Evolutionary conservation across 2,888 invertebrate genomes (phyloP).

Genomic region (Hirtodrosophila alboralis): DNA sequence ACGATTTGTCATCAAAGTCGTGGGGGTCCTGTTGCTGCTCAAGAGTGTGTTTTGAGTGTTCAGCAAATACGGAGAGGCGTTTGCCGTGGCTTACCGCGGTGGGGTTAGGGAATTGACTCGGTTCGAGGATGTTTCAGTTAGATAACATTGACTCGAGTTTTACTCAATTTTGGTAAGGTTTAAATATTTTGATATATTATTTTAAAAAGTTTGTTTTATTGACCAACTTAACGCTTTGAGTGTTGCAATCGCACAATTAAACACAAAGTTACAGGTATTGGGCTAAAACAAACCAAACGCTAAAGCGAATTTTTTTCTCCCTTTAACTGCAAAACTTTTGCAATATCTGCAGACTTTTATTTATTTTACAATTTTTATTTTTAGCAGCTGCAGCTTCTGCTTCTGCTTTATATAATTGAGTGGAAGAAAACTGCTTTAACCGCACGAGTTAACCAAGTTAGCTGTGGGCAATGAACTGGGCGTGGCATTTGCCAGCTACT

Average conservation of each 20-base stretch:
- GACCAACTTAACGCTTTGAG: constrained; percentile 13
- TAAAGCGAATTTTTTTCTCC: constrained; percentile 15
- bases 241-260: no score
- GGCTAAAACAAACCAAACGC: constrained; percentile 20
- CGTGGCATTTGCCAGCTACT: constrained; percentile 4
- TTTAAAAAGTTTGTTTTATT: no score
- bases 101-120: not conserved
- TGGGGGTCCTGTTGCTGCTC: constrained; percentile 22
- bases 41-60: constrained; percentile 52
- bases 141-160: constrained; percentile 21
- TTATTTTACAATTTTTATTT: constrained; percentile 29
- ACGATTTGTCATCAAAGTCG: constrained; percentile 24
- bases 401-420: constrained; percentile 66
- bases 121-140: constrained; percentile 19
- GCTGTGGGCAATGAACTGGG: constrained; percentile 6
- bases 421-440: constrained; percentile 61
- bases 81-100: constrained; percentile 44
- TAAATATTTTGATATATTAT: no score
- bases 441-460: constrained; percentile 54
- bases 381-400: constrained; percentile 45
- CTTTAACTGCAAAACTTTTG: constrained; percentile 43
- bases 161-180: constrained; percentile 5
- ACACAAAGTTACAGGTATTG: constrained; percentile 1
- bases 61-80: constrained; percentile 50
- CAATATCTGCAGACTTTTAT: constrained; percentile 49